Percentiles rank a stretch among this genome's conserved stretches.
phyloP scores from a whole-genome alignment of 2,797 vertebrate species.

The Pangasius mekongensis region DNA sequence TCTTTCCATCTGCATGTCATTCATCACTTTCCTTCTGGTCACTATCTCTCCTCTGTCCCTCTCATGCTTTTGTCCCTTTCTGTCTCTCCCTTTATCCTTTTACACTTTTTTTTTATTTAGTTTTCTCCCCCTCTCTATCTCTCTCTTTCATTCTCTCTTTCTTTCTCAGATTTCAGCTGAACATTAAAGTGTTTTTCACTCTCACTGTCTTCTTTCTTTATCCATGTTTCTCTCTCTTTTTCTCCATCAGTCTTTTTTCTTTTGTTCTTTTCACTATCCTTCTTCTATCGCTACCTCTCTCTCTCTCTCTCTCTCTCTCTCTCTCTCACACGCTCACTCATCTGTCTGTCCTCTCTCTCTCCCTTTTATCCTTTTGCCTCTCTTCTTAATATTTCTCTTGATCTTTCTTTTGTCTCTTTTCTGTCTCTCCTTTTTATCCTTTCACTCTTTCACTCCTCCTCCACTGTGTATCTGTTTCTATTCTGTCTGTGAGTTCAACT shows the following conservation, averaged over 20 bases:
- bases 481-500: not conserved
- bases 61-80: slow-evolving; percentile 4
- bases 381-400: not conserved
- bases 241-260: too few species aligned
- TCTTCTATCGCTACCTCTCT: not conserved
- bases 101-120: not conserved
- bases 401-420: not conserved
- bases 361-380: not conserved
- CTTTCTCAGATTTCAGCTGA: too few species aligned
- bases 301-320: not conserved
- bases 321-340: not conserved
- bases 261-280: not conserved
- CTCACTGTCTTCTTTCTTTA: not conserved
- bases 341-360: not conserved
- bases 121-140: not conserved
- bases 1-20: not conserved
- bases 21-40: not conserved
- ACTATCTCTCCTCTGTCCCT: not conserved
- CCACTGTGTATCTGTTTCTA: not conserved
- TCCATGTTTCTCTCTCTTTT: not conserved
- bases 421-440: too few species aligned
- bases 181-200: not conserved
- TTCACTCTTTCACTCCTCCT: not conserved
- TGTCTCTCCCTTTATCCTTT: too few species aligned
- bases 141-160: not conserved